A percentile compares a stretch with the other conserved stretches of the same genome.
Conservation (phyloP, 2,797 vertebrate species). For the Yasuhikotakia modesta region DNA sequence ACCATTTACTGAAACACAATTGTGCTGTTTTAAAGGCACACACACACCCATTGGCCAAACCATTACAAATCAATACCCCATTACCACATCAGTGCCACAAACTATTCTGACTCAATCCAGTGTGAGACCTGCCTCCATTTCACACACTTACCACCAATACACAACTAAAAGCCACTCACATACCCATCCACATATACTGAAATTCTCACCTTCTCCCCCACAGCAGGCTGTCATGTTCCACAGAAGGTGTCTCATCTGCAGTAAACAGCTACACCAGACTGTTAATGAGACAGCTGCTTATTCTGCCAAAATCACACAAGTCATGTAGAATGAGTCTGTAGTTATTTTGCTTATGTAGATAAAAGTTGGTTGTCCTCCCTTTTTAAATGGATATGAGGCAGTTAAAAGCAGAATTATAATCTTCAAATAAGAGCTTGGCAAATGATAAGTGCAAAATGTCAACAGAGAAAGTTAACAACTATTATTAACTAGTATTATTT, state of each 20-base stretch:
- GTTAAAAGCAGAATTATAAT: not conserved
- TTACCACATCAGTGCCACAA: constrained; percentile 40
- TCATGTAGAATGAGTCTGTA: not conserved
- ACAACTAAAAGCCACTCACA: constrained; percentile 20
- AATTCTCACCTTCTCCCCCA: constrained; percentile 51
- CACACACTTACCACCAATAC: constrained; percentile 10
- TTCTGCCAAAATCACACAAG: constrained; percentile 33
- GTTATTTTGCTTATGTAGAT: not conserved
- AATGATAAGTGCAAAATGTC: not conserved
- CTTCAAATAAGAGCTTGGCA: not conserved
- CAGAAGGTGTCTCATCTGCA: constrained; percentile 46
- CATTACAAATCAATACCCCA: constrained; percentile 44
- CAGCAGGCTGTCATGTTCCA: constrained; percentile 35
- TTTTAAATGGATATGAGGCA: not conserved
- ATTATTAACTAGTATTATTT: not conserved
- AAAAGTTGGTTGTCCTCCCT: not conserved
- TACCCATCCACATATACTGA: constrained; percentile 14
- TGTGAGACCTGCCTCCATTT: constrained; percentile 22
- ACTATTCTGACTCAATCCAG: constrained; percentile 27
- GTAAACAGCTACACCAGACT: constrained; percentile 37
- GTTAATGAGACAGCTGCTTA: constrained; percentile 28
- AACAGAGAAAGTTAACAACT: too few species aligned
- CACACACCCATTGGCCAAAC: constrained; percentile 6
- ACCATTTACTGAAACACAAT: constrained; percentile 9
- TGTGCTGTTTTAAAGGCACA: constrained; percentile 3